These are phyloP conservation scores for Enteromius unitaeniatus DNA, from an alignment of 2,797 vertebrate genomes.

Conservation along the genomic window DNA sequence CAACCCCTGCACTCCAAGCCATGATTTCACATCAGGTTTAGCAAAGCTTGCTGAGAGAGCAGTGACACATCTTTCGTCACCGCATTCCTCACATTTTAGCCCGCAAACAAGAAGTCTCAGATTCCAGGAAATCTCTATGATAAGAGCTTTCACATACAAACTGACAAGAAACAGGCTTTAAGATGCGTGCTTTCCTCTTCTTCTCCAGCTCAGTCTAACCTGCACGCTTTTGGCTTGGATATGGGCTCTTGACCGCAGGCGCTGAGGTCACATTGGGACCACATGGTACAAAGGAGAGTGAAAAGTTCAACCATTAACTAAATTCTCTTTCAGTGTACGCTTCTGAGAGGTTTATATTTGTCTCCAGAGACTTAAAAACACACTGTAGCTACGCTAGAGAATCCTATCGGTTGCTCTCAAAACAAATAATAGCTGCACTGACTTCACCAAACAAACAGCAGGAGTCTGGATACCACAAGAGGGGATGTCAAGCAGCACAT, in stretches of 20 bases:
- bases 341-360: not conserved
- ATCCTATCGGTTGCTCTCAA: constrained; percentile 6
- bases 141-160: not conserved
- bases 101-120: constrained; percentile 3
- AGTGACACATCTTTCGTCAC: not conserved
- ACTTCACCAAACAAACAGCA: constrained; percentile 30
- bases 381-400: not conserved
- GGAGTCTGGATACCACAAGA: not conserved
- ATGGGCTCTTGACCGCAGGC: not conserved
- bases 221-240: not conserved
- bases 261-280: not conserved
- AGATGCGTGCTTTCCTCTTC: not conserved
- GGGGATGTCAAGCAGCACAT: not conserved
- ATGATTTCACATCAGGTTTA: not conserved
- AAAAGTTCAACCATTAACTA: not conserved
- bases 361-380: not conserved
- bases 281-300: not conserved
- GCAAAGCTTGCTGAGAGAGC: constrained; percentile 1
- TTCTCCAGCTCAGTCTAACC: not conserved
- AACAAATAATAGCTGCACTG: constrained; percentile 33
- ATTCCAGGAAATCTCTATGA: constrained; percentile 9
- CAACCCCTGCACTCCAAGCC: not conserved
- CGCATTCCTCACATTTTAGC: constrained; percentile 26
- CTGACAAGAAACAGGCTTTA: not conserved
- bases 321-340: not conserved